Conservation (phyloP, 2,797 vertebrate species). For the Coreius guichenoti region DNA sequence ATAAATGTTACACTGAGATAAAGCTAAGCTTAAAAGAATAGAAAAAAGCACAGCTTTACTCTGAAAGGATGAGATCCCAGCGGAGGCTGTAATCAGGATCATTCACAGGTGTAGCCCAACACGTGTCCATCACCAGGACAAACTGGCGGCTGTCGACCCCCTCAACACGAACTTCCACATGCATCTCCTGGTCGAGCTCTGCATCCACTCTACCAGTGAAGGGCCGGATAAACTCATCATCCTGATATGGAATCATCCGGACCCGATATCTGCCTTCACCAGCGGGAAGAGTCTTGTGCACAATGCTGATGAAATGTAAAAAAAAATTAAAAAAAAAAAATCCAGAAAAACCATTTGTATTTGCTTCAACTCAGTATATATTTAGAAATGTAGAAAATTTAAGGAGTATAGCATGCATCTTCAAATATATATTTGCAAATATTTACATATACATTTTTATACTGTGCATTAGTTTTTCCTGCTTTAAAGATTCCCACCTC, state of each 20-base stretch:
- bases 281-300: not conserved
- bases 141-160: slow-evolving; percentile 68
- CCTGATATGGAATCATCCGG: slow-evolving; percentile 69
- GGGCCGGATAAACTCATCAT: slow-evolving; percentile 63
- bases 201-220: slow-evolving; percentile 48
- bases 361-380: too few relatives aligned
- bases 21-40: not conserved
- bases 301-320: not conserved
- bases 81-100: slow-evolving; percentile 46
- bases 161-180: slow-evolving; percentile 65
- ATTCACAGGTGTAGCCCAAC: slow-evolving; percentile 49
- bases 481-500: too few relatives aligned
- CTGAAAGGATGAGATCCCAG: slow-evolving; percentile 69
- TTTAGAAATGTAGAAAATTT: too few relatives aligned
- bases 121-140: slow-evolving; percentile 54
- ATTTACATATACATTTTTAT: too few relatives aligned
- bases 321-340: too few relatives aligned
- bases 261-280: slow-evolving; percentile 64
- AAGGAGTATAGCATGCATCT: too few relatives aligned
- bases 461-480: too few relatives aligned
- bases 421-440: too few relatives aligned
- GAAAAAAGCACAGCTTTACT: not conserved
- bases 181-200: slow-evolving; percentile 66
- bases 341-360: too few relatives aligned
- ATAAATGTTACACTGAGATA: not conserved